Percentiles rank a stretch among this genome's conserved stretches.
These are phyloP conservation scores for Neomonachus schauinslandi DNA, from an alignment of 2,113 vertebrate species.

Conservation along the genomic window DNA sequence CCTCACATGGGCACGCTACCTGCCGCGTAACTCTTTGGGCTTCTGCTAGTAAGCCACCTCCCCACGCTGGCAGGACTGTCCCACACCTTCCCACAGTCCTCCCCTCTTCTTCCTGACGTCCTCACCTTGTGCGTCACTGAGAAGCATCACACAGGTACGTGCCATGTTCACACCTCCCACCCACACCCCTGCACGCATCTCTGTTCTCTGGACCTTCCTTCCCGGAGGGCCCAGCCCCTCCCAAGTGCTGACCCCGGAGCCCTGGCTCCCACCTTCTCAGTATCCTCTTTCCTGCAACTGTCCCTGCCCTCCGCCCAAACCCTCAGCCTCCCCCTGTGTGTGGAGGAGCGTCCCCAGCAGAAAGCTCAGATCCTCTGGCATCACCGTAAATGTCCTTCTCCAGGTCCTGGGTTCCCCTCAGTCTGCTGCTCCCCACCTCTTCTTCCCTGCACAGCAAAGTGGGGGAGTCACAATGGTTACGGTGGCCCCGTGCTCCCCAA, in stretches of 20 bases:
- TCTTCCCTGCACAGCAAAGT: too few relatives aligned
- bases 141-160: not conserved
- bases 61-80: too few relatives aligned
- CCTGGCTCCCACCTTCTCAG: not conserved
- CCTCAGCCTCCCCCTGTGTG: not conserved
- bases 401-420: not conserved
- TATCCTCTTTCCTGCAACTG: not conserved
- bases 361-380: not conserved
- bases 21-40: not conserved
- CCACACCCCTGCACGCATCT: not conserved
- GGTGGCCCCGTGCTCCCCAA: not conserved
- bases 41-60: not conserved
- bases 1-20: fast-evolving
- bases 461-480: not conserved
- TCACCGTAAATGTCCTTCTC: not conserved
- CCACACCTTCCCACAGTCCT: not conserved
- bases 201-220: not conserved
- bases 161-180: not conserved
- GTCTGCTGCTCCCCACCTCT: not conserved
- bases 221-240: not conserved
- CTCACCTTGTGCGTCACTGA: not conserved
- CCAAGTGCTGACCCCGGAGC: too few relatives aligned
- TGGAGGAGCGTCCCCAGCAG: not conserved
- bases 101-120: not conserved
- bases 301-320: not conserved